Base-by-base conservation (phyloP, 2,888 invertebrate genomes). In the Doris montereyensis region DNA sequence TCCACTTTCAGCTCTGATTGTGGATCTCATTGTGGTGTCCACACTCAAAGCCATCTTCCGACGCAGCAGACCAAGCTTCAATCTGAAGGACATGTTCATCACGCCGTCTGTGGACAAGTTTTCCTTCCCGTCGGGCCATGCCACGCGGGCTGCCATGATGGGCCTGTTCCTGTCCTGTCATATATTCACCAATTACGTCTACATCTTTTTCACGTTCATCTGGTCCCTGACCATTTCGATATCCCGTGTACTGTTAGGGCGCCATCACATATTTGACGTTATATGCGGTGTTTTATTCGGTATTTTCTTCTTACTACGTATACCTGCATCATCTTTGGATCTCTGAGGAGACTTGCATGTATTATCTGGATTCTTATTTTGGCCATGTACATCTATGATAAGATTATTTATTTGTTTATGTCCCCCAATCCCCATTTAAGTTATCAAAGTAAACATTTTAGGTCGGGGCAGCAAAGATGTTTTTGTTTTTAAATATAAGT, bases 61-160 rank as follows among this genome's bases (percentile, higher is more conserved):
- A 82, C 93, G 98, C 87, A 93, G 95, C 85, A 93, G 98, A 35
- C 97, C 97, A 0, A 88, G 93, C 0, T 93, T 93, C 28, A 94
- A 94, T 88, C 92, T 93, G 81, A 94, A 94, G 84, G 95, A 96
- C 89, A 93, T 95, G 84, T 91, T 95, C 81, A 93, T 93, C 52
- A 92, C 92, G 1, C 84, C 96, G 26, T 96, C 96, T 0, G 95
- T 97, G 0, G 90, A 90, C 78, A 95, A 96, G 87, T 98, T 95
- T 90, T 94, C 95, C 71, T 99, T 99, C 90, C 99, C 98, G 13
- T 98, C 98, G 0, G 98, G 98, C 0, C 98, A 99, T 91, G 95
- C 97, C 0, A 97, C 97, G 32, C 93, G 98, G 85, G 94, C 96
- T 0, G 93, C 95, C 2, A 94, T 95, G 89, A 92, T 98, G 28